Base-by-base conservation (phyloP, 1,140 invertebrate species). In the Myzus persicae region DNA sequence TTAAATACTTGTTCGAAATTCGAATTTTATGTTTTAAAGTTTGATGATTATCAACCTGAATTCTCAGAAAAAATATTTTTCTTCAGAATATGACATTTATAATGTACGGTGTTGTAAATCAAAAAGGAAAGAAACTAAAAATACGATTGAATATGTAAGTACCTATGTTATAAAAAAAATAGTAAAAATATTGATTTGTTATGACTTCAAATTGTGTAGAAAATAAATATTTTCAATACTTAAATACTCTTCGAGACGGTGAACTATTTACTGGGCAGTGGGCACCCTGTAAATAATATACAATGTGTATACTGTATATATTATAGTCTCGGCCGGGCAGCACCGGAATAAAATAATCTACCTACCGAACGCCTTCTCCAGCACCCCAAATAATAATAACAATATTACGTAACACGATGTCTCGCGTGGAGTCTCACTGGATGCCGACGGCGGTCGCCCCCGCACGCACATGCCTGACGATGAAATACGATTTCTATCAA, bases 401-500 rank as follows among this genome's bases (percentile, higher is more conserved):
- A n/a, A 11, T 38, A 48, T 14, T 51, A 51, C 38, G 40, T 59
- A 59, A 90, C 89, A 26, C 8, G 89, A 89, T 26, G 48, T 48
- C 51, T 38, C 46, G 88, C 36, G 24, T n/a, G 36, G 11, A 11
- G 46, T 54, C 5, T 42, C 26, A 87, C 44, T n/a, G n/a, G 36
- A 48, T 24, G 87, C 46, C 46, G 48, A 14, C 85, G 20, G 20
- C 89, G 38, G 7, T 67, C 89, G 89, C 89, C 89, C 54, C 51
- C 89, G 89, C 89, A 90, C 89, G 26, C 89, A 90, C 89, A 59
- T 67, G 89, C 20, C 38, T 90, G 46, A 42, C 51, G 38, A 90
- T 48, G 48, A 90, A 90, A 90, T 38, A 90, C 51, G 14, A 67
- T 67, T 67, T 59, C 31, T 90, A 90, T 90, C 89, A 67, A 90